Evolutionary conservation across 2,888 invertebrate species (phyloP).

Genomic region (Sphaerophoria taeniata): DNA sequence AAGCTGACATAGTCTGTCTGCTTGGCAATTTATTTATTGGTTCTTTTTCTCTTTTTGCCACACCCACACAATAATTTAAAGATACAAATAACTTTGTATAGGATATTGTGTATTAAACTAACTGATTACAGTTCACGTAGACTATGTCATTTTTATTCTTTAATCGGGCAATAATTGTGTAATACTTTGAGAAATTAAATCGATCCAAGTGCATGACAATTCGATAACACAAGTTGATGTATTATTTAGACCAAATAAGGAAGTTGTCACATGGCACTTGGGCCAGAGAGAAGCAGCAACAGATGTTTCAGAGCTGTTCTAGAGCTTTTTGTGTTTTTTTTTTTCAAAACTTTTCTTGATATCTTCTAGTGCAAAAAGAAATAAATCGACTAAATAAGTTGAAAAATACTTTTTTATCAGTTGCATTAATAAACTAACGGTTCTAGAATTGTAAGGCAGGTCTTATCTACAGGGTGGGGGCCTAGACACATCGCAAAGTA

Average conservation of each 20-base stretch:
- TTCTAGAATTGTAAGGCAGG: too few species aligned
- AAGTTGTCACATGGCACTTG: conserved; percentile 14
- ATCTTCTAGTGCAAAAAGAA: too few species aligned
- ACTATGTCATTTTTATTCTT: conserved; percentile 45
- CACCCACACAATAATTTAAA: conserved; percentile 60
- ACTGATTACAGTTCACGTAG: conserved; percentile 17
- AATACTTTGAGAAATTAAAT: conserved; percentile 57
- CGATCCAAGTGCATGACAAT: conserved; percentile 54
- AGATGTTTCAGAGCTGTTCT: not conserved
- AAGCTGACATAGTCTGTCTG: conserved; percentile 24
- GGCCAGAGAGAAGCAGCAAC: not conserved
- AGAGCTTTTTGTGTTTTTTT: not conserved
- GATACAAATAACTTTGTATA: conserved; percentile 27
- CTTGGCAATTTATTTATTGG: conserved; percentile 34
- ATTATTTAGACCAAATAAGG: conserved; percentile 11
- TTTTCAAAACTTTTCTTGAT: not conserved
- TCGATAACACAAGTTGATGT: not conserved
- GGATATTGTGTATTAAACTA: conserved; percentile 23
- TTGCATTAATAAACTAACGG: too few species aligned
- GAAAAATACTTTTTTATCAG: too few species aligned
- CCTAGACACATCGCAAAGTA: too few species aligned
- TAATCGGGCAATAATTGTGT: conserved; percentile 64
- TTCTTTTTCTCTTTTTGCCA: conserved; percentile 31
- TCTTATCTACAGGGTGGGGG: too few species aligned
- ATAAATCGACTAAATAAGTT: too few species aligned